A percentile compares a stretch with the other conserved stretches of the same genome.
Conservation (phyloP, 2,797 vertebrate species). For the Lepilemur ruficaudatus region DNA sequence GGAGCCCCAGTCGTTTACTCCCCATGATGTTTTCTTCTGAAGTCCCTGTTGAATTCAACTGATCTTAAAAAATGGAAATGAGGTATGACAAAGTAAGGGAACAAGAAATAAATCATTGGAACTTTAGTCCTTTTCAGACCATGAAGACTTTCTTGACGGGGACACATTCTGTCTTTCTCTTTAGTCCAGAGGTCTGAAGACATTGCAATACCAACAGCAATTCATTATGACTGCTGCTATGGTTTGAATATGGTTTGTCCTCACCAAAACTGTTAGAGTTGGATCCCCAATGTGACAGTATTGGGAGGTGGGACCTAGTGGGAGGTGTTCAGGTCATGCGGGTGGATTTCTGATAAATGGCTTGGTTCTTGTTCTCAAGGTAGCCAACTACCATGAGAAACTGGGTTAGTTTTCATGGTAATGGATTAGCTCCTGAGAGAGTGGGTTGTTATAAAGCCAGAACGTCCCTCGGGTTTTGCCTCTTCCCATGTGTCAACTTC, state of each 20-base stretch:
- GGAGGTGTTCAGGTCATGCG: neutral
- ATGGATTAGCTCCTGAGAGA: neutral
- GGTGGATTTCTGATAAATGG: neutral
- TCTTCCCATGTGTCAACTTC: neutral
- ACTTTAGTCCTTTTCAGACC: neutral
- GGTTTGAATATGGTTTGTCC: neutral
- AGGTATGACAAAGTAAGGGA: neutral
- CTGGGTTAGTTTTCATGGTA: neutral
- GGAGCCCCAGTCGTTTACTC: neutral
- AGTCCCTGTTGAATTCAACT: neutral
- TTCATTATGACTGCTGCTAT: neutral
- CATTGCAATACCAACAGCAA: neutral
- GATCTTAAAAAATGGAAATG: neutral
- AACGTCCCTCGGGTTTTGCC: neutral
- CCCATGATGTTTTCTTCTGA: neutral
- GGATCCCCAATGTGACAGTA: neutral
- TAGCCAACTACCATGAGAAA: neutral
- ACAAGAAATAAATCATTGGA: neutral
- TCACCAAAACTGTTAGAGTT: neutral
- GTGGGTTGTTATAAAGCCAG: neutral
- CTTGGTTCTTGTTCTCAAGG: neutral
- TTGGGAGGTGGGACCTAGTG: neutral
- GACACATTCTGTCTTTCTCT: constrained; percentile 9
- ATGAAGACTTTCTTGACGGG: constrained; percentile 11
- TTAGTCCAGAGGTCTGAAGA: neutral